phyloP scores from a whole-genome alignment of 2,797 vertebrate species.

The Oophaga sylvatica region DNA sequence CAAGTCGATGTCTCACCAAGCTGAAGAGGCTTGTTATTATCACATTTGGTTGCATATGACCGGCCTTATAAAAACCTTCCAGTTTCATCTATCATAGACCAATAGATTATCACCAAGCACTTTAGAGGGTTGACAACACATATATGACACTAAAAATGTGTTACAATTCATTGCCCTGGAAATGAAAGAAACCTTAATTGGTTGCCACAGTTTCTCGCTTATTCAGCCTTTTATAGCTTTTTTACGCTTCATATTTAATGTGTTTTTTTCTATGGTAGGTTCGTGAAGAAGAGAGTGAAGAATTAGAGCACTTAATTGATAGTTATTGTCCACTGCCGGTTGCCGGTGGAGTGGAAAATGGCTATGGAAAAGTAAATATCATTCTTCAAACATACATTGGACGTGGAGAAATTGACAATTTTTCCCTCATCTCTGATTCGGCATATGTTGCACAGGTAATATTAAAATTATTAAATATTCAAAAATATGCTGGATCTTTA shows the following conservation, averaged over 20 bases:
- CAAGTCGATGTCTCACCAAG: not conserved
- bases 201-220: not conserved
- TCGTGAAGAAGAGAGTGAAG: conserved; percentile 93
- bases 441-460: conserved; percentile 95
- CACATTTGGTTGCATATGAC: not conserved
- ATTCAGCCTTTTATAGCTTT: not conserved
- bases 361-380: conserved; percentile 97
- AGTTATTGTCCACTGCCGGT: conserved; percentile 89
- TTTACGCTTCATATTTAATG: not conserved
- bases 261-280: conserved; percentile 77
- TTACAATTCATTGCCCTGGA: not conserved
- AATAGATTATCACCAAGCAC: not conserved
- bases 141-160: not conserved
- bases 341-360: conserved; percentile 93
- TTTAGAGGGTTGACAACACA: not conserved
- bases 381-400: conserved; percentile 96
- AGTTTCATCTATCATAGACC: not conserved
- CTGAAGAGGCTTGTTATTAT: not conserved
- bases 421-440: conserved; percentile 97
- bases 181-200: conserved; percentile 6
- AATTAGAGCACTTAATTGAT: conserved; percentile 85
- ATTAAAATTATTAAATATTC: not conserved
- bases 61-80: not conserved
- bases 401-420: conserved; percentile 94
- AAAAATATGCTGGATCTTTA: not conserved